Evolutionary conservation across 2,113 vertebrate genomes (phyloP).

Genomic region (Pluvianellus socialis): DNA sequence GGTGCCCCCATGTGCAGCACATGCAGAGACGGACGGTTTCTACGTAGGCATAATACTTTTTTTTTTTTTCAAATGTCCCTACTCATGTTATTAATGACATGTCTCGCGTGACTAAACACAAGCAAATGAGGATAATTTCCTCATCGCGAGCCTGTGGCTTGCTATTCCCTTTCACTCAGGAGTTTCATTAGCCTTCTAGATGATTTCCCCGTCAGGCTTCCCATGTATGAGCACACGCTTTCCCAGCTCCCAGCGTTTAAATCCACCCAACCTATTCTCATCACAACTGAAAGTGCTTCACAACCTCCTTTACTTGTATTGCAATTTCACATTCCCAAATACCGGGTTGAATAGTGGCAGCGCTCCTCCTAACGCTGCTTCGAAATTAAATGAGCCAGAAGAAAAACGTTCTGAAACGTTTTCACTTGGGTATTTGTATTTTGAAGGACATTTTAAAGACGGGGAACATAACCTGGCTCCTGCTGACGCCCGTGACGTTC

Average conservation of each 20-base stretch:
- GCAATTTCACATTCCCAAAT: neutral
- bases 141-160: neutral
- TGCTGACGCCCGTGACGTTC: neutral
- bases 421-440: neutral
- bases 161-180: neutral
- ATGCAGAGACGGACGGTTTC: accelerated
- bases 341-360: neutral
- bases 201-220: neutral
- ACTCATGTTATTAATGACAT: neutral
- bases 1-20: accelerated
- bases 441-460: constrained; percentile 23
- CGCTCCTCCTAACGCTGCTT: neutral
- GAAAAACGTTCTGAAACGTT: neutral
- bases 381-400: constrained; percentile 12
- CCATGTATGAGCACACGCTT: accelerated
- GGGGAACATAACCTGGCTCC: neutral
- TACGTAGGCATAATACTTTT: neutral
- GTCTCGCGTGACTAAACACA: neutral
- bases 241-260: neutral
- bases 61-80: neutral
- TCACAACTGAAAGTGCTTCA: neutral
- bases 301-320: neutral
- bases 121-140: neutral
- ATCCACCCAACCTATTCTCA: neutral
- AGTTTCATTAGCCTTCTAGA: neutral